Conservation (phyloP, 2,888 invertebrate species). For the Psococerastis gibbosa region DNA sequence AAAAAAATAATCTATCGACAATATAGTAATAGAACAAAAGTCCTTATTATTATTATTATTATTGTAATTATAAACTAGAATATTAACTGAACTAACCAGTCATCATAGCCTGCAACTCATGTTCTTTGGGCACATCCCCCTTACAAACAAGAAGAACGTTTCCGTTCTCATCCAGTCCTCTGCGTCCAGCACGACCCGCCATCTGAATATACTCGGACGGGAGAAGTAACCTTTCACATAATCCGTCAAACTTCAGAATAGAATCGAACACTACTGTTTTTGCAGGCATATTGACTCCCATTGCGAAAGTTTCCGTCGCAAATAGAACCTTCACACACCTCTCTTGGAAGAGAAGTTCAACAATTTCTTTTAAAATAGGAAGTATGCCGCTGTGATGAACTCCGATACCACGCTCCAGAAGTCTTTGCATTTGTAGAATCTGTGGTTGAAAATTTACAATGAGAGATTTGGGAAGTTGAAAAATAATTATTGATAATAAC, state of each 20-base stretch:
- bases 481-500: background rate
- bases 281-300: conserved; percentile 99
- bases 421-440: conserved; percentile 45
- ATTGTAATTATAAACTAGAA: background rate
- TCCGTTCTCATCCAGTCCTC: conserved; percentile 84
- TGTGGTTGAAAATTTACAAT: conserved; percentile 20
- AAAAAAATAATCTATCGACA: too few species aligned
- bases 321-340: conserved; percentile 84
- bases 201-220: conserved; percentile 97
- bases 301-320: conserved; percentile 98
- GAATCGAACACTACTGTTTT: conserved; percentile 93
- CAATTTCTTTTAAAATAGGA: conserved; percentile 96
- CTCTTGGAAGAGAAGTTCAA: conserved; percentile 89
- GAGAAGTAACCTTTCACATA: conserved; percentile 48
- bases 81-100: conserved; percentile 27
- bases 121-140: conserved; percentile 47
- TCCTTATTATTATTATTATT: too few species aligned
- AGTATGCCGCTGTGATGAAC: conserved; percentile 97
- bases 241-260: conserved; percentile 79
- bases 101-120: conserved; percentile 70
- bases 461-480: conserved; percentile 2
- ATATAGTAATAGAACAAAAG: too few species aligned
- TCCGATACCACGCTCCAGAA: conserved; percentile 73
- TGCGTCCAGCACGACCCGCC: conserved; percentile 91
- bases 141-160: conserved; percentile 89